Base-by-base conservation (phyloP, 2,797 vertebrate genomes). In the Malurus splendens region DNA sequence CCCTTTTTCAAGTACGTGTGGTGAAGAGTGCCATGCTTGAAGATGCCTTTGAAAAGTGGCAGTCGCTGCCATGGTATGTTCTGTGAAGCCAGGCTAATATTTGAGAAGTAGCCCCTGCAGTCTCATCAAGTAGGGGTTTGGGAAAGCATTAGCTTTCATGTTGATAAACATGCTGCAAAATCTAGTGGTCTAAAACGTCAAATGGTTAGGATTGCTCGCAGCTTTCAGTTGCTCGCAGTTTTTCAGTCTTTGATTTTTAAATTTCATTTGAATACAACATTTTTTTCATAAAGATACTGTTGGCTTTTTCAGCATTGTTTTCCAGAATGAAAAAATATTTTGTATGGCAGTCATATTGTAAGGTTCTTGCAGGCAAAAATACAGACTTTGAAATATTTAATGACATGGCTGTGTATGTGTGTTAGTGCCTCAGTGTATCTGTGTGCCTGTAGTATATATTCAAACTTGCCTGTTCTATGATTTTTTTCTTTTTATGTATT, bases 31-130 rank as follows among this genome's bases (percentile, higher is more conserved):
- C 14, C 12, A 3, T 36, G 14, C 28, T 18, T 23, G 17, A 64
- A 19, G 39, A 24, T n/a, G 18, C 1, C 0, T 79, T 57, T 52
- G 51, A 48, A 48, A 13, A 0, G 1, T 10, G 15, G 10, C 9
- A 19, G 23, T n/a, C 3, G 4, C 41, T 77, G 32, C 28, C 3
- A 0, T 62, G 17, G 7, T 4, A 0, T 14, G 10, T 27, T 57
- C 16, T 51, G 16, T n/a, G 27, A 48, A 82, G 30, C 17, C 20
- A 64, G 20, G 8, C 17, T 50, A 25, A 1, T 13, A 3, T 65
- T 41, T 82, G 14, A 47, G 30, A 42, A 54, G 18, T 44, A 60
- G 61, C 9, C 12, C 27, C 11, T 48, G 48, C 20, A 55, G 16
- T 28, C 13, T 48, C 2, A 1, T 24, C 28, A 33, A 18, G 27